These are phyloP conservation scores for Meloidogyne chitwoodi DNA, from an alignment of 1,140 invertebrate species.

Conservation along the genomic window DNA sequence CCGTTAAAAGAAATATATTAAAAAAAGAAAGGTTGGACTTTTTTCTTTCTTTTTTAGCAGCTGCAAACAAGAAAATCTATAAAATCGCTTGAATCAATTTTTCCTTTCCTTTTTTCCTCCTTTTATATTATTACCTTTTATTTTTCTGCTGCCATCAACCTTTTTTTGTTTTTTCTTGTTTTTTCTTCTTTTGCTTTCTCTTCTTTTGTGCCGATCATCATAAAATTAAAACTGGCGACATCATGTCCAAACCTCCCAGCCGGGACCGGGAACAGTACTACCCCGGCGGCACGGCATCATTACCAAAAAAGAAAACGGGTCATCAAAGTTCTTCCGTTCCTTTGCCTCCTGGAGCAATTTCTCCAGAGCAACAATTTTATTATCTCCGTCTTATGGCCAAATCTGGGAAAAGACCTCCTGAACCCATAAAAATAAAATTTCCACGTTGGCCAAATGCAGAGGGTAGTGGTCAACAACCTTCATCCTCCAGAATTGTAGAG, in stretches of 20 bases:
- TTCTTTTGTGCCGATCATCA: constrained; percentile 3
- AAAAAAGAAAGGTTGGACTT: not conserved
- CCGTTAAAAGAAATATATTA: not conserved
- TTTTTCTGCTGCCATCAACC: not conserved
- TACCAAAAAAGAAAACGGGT: constrained; percentile 1
- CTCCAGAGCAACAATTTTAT: constrained; percentile 55
- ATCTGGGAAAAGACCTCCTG: constrained; percentile 46
- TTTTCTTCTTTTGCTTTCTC: not conserved
- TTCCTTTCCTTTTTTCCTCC: not conserved
- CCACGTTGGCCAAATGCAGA: constrained; percentile 43
- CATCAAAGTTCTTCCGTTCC: not conserved
- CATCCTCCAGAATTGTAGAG: not conserved
- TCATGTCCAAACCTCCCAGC: constrained; percentile 8
- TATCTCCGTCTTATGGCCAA: constrained; percentile 59
- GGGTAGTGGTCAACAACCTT: constrained; percentile 2
- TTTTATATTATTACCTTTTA: not conserved
- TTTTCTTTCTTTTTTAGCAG: not conserved
- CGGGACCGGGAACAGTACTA: not conserved
- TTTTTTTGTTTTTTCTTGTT: not conserved
- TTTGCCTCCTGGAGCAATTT: constrained; percentile 24
- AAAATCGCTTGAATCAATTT: not conserved
- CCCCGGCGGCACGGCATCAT: not conserved
- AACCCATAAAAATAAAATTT: constrained; percentile 60
- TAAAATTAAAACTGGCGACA: not conserved
- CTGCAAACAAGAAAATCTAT: not conserved